Evolutionary conservation across 2,888 invertebrate genomes (phyloP).

Genomic region (Adela reaumurella): DNA sequence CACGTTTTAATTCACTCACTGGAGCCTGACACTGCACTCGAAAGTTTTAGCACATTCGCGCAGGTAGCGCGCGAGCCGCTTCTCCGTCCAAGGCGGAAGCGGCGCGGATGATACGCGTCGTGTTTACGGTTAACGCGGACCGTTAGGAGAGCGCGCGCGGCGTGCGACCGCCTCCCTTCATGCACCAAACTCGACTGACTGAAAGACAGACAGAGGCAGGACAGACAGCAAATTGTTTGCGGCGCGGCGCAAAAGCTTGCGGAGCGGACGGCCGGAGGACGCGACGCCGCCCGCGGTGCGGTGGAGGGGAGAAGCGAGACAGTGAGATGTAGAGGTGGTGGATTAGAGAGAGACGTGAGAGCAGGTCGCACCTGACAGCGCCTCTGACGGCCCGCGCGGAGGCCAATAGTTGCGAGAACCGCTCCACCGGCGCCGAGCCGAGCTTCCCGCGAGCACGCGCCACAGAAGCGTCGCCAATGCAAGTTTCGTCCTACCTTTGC

Average conservation of each 20-base stretch:
- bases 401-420: too few species aligned
- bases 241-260: not conserved
- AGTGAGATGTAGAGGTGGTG: not conserved
- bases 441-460: too few species aligned
- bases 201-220: too few species aligned
- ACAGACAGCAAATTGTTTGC: too few species aligned
- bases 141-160: conserved; percentile 18
- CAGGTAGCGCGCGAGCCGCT: conserved; percentile 29
- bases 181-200: conserved; percentile 47
- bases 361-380: not conserved
- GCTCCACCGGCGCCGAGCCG: too few species aligned
- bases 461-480: too few species aligned
- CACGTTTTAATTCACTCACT: conserved; percentile 35
- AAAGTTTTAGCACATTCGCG: conserved; percentile 50
- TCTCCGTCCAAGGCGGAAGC: conserved; percentile 40
- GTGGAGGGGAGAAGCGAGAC: not conserved
- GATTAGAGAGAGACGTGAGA: not conserved
- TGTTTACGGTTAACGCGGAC: conserved; percentile 50
- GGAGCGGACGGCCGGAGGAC: too few species aligned
- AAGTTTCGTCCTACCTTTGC: too few species aligned
- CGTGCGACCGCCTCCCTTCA: conserved; percentile 26
- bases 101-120: conserved; percentile 42
- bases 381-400: not conserved
- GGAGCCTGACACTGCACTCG: conserved; percentile 28
- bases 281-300: conserved; percentile 4